Conservation (phyloP, 1,140 invertebrate species). For the Apis cerana region DNA sequence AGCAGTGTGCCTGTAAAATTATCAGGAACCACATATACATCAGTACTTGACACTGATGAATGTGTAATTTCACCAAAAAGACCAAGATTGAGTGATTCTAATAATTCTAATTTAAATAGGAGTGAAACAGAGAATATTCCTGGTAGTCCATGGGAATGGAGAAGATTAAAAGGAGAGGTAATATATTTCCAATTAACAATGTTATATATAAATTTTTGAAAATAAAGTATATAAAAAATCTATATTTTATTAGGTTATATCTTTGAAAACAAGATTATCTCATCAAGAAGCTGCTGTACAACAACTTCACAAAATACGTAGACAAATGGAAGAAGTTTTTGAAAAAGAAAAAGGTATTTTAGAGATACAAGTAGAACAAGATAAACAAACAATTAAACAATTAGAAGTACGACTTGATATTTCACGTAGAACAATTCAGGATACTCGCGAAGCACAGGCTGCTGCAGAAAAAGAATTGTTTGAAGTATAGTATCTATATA, state of each 20-base stretch:
- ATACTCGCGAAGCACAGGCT: constrained; percentile 66
- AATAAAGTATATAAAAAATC: not conserved
- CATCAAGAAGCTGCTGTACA: constrained; percentile 76
- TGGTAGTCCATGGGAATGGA: constrained; percentile 73
- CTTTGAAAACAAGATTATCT: constrained; percentile 72
- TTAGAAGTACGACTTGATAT: constrained; percentile 75
- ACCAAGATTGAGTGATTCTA: constrained; percentile 52
- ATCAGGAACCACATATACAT: constrained; percentile 45
- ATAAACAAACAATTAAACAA: constrained; percentile 77
- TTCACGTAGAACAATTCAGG: constrained; percentile 71
- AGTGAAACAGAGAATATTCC: constrained; percentile 50
- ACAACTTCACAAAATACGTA: constrained; percentile 75
- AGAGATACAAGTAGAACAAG: constrained; percentile 72
- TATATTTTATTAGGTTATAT: constrained; percentile 66
- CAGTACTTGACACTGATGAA: constrained; percentile 25
- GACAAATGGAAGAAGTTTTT: constrained; percentile 78
- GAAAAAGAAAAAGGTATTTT: constrained; percentile 77
- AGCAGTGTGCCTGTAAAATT: constrained; percentile 35
- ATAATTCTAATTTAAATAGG: constrained; percentile 37
- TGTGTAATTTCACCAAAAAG: constrained; percentile 59
- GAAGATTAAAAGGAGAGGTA: constrained; percentile 69
- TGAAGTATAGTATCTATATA: constrained; percentile 53
- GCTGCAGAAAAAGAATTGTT: constrained; percentile 70
- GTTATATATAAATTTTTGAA: not conserved
- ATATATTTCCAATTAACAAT: not conserved